Conservation (phyloP, 2,113 vertebrate genomes). For the Bolborhynchus lineola region DNA sequence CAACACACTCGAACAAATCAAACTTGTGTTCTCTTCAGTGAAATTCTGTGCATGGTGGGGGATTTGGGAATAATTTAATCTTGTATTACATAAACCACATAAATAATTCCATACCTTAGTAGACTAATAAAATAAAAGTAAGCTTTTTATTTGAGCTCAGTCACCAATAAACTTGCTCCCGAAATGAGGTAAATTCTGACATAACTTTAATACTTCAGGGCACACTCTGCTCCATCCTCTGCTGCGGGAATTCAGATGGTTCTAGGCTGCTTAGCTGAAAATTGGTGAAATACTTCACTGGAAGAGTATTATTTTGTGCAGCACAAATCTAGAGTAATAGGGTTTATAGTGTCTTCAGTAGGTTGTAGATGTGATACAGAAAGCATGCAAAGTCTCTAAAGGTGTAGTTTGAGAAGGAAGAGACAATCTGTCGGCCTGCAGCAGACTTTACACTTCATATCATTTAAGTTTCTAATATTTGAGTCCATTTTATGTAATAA, state of each 20-base stretch:
- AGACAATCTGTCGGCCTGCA: not conserved
- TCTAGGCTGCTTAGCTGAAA: not conserved
- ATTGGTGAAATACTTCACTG: not conserved
- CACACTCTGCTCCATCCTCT: fast-evolving
- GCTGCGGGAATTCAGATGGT: not conserved
- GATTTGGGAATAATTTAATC: not conserved
- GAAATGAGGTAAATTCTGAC: not conserved
- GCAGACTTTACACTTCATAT: not conserved
- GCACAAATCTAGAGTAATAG: not conserved
- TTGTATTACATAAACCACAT: not conserved
- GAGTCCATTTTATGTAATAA: not conserved
- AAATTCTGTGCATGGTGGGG: not conserved
- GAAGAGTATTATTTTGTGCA: not conserved
- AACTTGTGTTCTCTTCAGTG: not conserved
- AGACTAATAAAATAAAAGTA: not conserved
- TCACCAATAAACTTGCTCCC: not conserved
- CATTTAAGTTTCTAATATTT: not conserved
- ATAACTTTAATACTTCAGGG: not conserved
- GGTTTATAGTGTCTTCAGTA: not conserved
- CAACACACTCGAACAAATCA: not conserved
- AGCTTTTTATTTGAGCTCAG: not conserved
- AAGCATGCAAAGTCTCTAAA: not conserved
- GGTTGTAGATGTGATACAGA: not conserved
- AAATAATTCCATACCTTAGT: not conserved
- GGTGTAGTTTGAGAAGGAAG: too few relatives aligned